These are phyloP conservation scores for Myiothlypis chrysogaster DNA, from an alignment of 2,797 vertebrate genomes.

Conservation along the genomic window DNA sequence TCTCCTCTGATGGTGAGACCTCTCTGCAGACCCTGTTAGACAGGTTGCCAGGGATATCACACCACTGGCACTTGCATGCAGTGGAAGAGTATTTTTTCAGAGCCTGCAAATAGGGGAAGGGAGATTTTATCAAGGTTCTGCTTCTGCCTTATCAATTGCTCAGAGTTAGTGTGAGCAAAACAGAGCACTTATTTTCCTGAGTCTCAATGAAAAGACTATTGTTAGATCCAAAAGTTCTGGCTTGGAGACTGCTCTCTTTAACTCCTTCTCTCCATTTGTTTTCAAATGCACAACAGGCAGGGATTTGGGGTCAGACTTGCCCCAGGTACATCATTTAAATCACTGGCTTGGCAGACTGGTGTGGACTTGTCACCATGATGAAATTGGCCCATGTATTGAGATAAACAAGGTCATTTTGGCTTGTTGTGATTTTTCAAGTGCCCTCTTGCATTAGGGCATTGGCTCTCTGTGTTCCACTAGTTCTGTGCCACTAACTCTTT, in stretches of 20 bases:
- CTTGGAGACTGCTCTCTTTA: background rate
- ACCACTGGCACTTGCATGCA: background rate
- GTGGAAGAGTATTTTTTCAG: background rate
- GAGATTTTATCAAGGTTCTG: background rate
- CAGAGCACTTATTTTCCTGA: background rate
- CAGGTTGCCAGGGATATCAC: background rate
- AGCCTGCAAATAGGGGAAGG: background rate
- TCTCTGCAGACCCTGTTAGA: background rate
- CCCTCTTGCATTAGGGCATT: background rate
- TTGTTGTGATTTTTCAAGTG: background rate
- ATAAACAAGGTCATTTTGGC: background rate
- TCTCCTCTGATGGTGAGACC: background rate
- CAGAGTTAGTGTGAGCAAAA: background rate
- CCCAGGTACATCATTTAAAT: background rate
- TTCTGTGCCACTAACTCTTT: background rate
- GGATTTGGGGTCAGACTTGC: background rate
- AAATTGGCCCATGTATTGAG: background rate
- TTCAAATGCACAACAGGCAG: background rate
- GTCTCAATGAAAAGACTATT: background rate
- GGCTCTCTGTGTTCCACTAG: background rate
- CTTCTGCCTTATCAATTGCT: background rate
- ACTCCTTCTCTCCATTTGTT: background rate
- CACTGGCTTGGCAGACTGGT: background rate
- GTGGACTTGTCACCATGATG: background rate
- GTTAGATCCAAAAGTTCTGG: background rate